Evolutionary conservation across 2,888 invertebrate genomes (phyloP).

Genomic region (Adelognathus sp.): DNA sequence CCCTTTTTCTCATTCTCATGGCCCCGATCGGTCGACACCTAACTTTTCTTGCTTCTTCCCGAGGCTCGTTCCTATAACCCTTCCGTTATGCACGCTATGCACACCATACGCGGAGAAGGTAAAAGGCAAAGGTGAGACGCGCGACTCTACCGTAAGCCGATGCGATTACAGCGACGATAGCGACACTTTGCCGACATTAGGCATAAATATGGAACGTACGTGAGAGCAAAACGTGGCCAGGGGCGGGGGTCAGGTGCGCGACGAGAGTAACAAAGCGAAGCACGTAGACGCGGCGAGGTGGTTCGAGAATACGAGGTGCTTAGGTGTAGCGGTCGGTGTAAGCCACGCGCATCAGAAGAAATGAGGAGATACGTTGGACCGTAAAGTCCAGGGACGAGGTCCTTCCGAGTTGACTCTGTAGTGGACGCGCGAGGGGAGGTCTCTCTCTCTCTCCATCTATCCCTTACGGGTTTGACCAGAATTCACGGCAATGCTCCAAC

Average conservation of each 20-base stretch:
- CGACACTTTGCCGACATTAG: conserved; percentile 64
- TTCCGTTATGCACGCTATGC: not conserved
- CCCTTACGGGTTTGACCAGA: conserved; percentile 76
- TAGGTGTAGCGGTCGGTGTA: not conserved
- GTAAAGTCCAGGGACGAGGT: conserved; percentile 64
- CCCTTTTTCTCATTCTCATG: conserved; percentile 59
- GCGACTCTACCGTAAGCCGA: conserved; percentile 46
- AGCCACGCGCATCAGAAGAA: conserved; percentile 65
- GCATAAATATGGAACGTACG: conserved; percentile 69
- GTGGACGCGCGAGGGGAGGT: conserved; percentile 30
- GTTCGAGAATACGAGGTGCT: not conserved
- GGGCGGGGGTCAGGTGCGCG: conserved; percentile 46
- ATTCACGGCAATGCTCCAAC: conserved; percentile 71
- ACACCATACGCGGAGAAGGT: conserved; percentile 6
- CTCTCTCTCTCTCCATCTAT: not conserved
- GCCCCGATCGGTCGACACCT: conserved; percentile 31
- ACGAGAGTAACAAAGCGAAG: conserved; percentile 30
- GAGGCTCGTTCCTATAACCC: not conserved
- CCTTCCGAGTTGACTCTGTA: conserved; percentile 39
- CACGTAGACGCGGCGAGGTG: conserved; percentile 14
- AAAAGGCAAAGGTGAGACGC: conserved; percentile 48
- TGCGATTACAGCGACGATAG: conserved; percentile 26
- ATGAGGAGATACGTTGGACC: conserved; percentile 56
- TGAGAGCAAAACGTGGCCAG: conserved; percentile 31
- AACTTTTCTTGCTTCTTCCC: not conserved